Evolutionary conservation across 2,113 vertebrate genomes (phyloP).

Genomic region (Thryonomys swinderianus): DNA sequence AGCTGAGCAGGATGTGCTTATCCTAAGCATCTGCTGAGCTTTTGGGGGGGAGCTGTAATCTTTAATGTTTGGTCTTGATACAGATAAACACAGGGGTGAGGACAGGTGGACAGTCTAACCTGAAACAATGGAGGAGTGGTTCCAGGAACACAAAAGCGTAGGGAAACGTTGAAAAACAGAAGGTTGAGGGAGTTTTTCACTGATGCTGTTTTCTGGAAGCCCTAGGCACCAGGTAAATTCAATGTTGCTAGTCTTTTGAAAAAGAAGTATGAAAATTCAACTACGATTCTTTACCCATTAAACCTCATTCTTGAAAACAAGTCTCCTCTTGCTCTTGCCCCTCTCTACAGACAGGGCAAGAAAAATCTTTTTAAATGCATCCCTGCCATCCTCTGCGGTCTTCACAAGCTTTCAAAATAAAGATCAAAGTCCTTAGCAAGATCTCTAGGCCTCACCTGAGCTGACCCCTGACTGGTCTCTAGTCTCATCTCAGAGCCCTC

Average conservation of each 20-base stretch:
- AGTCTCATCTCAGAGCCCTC: neutral
- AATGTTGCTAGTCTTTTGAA: neutral
- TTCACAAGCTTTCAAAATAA: neutral
- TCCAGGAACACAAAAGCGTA: neutral
- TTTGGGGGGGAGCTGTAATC: neutral
- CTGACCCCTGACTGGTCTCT: neutral
- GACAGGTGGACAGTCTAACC: neutral
- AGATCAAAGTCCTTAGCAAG: neutral
- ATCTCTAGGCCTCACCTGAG: neutral
- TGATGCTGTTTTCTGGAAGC: neutral
- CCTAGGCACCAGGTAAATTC: neutral
- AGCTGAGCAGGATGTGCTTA: neutral
- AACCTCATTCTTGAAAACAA: neutral
- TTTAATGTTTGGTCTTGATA: neutral
- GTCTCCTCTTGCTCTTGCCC: neutral
- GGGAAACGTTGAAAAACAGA: neutral
- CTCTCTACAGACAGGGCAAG: neutral
- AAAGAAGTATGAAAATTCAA: neutral
- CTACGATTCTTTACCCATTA: neutral
- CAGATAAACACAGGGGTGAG: neutral
- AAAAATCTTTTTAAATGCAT: neutral
- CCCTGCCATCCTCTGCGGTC: neutral
- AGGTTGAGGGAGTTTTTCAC: neutral
- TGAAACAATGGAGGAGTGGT: neutral
- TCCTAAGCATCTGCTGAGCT: neutral